Conservation (phyloP, 2,888 invertebrate genomes). For the Tetragonula carbonaria region DNA sequence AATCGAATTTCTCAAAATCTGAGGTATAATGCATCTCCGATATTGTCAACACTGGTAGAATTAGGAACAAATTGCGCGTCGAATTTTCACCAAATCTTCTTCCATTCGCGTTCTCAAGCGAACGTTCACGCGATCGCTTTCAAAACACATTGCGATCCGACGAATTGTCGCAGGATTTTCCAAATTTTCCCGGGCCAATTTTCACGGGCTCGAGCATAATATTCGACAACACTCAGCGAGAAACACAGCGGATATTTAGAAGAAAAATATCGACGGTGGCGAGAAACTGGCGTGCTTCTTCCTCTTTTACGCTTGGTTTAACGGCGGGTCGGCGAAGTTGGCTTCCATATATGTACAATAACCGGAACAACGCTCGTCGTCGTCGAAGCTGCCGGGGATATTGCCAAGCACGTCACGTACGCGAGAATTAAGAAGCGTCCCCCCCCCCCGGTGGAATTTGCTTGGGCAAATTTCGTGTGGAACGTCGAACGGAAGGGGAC, state of each 20-base stretch:
- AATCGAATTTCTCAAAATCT: too few relatives aligned
- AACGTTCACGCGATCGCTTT: not conserved
- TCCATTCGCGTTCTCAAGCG: not conserved
- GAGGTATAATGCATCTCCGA: too few relatives aligned
- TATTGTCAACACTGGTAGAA: too few relatives aligned
- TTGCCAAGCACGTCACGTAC: constrained; percentile 43
- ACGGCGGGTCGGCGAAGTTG: not conserved
- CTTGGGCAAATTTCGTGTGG: constrained; percentile 13
- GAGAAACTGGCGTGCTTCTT: not conserved
- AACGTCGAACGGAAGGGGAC: not conserved
- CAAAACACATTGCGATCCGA: too few relatives aligned
- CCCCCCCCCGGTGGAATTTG: constrained; percentile 46
- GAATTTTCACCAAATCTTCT: not conserved
- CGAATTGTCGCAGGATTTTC: accelerated
- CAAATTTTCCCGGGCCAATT: not conserved
- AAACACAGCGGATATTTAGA: not conserved
- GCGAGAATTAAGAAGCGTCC: constrained; percentile 61
- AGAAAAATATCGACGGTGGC: not conserved
- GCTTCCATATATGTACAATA: constrained; percentile 8
- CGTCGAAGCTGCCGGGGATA: not conserved
- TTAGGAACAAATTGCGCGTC: too few relatives aligned
- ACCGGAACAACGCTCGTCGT: not conserved
- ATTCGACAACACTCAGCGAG: not conserved
- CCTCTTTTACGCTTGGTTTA: constrained; percentile 30
- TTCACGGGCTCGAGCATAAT: too few relatives aligned